phyloP scores from a whole-genome alignment of 2,797 vertebrate species.

The Tolypeutes matacus region DNA sequence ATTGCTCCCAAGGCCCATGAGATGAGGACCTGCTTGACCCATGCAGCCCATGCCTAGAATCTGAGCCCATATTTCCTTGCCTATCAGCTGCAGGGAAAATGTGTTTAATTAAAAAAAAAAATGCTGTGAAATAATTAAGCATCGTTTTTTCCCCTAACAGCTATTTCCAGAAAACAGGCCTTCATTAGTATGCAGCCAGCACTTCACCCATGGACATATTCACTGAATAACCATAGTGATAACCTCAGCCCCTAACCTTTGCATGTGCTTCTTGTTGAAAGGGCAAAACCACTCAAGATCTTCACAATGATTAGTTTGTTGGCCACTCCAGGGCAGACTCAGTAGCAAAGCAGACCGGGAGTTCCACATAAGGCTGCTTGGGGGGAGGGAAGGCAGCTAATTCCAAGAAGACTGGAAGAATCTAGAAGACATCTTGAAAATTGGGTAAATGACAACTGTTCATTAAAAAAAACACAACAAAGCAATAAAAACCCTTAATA shows the following conservation, averaged over 20 bases:
- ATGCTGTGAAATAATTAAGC: constrained; percentile 6
- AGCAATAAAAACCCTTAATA: constrained; percentile 1
- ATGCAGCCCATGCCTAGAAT: neutral
- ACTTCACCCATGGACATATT: neutral
- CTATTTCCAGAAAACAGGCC: neutral
- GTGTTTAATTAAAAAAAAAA: neutral
- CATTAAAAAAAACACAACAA: neutral
- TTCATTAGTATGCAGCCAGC: constrained; percentile 60
- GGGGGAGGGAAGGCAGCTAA: constrained; percentile 32
- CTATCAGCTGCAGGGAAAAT: neutral
- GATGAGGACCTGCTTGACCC: neutral
- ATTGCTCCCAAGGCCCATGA: neutral
- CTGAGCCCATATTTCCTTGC: neutral
- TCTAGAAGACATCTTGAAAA: constrained; percentile 13
- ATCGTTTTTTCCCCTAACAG: neutral
- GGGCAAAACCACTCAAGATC: constrained; percentile 50
- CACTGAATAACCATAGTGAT: constrained; percentile 71
- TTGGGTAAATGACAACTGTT: constrained; percentile 36
- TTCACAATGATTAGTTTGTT: constrained; percentile 46
- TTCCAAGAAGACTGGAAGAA: constrained; percentile 48
- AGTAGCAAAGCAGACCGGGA: neutral
- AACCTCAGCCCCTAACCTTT: constrained; percentile 68
- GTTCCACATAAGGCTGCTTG: neutral
- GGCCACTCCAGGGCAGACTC: constrained; percentile 32
- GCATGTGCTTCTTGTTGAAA: constrained; percentile 45